Percentiles rank a stretch among this genome's conserved stretches.
Conservation (phyloP, 2,888 invertebrate genomes). For the Eristalis pertinax region DNA sequence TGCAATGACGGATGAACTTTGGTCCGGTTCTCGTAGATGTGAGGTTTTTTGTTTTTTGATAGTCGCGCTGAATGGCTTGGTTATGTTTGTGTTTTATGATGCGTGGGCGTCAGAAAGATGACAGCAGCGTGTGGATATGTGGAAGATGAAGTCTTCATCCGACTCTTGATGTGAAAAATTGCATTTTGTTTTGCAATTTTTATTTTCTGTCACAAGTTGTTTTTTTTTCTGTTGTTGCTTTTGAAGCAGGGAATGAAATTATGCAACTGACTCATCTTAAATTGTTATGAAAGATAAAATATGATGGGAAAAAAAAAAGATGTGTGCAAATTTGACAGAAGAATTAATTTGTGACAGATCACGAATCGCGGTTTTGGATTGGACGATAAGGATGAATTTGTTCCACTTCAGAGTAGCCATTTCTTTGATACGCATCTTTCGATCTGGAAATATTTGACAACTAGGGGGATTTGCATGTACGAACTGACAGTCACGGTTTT, state of each 20-base stretch:
- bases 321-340: too few relatives aligned
- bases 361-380: too few relatives aligned
- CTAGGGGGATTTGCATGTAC: too few relatives aligned
- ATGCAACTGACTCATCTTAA: slow-evolving; percentile 15
- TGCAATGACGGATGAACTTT: slow-evolving; percentile 41
- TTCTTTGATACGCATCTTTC: too few relatives aligned
- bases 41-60: slow-evolving; percentile 31
- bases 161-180: neutral
- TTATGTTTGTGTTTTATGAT: neutral
- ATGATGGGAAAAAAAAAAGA: neutral
- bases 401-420: too few relatives aligned
- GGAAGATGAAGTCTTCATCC: slow-evolving; percentile 1
- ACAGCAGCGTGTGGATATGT: slow-evolving; percentile 6
- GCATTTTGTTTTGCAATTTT: slow-evolving; percentile 7
- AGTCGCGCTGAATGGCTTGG: slow-evolving; percentile 11
- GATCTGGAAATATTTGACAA: too few relatives aligned
- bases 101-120: slow-evolving; percentile 35
- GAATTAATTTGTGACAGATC: too few relatives aligned
- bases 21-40: slow-evolving; percentile 9
- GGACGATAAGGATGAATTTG: too few relatives aligned
- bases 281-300: neutral
- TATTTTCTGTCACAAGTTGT: slow-evolving; percentile 9
- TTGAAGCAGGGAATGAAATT: neutral
- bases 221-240: neutral
- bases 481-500: too few relatives aligned